A percentile compares a stretch with the other conserved stretches of the same genome.
Conservation (phyloP, 2,113 vertebrate species). For the Rhinolophus sinicus region DNA sequence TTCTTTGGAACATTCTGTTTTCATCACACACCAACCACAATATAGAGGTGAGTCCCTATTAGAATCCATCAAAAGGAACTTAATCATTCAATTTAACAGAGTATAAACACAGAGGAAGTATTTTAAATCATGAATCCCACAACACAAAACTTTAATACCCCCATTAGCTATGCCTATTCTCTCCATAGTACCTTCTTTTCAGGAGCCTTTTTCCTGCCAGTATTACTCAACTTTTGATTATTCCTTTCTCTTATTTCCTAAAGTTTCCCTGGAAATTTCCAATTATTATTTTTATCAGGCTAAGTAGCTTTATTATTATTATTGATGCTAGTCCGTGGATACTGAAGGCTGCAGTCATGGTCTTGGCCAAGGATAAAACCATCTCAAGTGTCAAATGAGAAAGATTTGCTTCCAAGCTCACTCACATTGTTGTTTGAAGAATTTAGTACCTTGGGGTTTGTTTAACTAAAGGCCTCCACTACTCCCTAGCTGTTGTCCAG, state of each 20-base stretch:
- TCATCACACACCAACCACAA: too few species aligned
- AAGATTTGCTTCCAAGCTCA: not conserved
- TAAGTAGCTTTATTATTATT: not conserved
- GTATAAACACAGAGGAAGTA: not conserved
- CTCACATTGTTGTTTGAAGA: not conserved
- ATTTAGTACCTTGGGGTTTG: not conserved
- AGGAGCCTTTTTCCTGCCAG: not conserved
- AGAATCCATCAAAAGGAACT: not conserved
- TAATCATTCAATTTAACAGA: not conserved
- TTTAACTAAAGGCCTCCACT: not conserved
- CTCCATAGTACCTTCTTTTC: not conserved
- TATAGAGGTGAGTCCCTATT: not conserved
- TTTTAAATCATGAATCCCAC: not conserved
- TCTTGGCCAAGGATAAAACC: not conserved
- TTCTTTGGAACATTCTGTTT: not conserved
- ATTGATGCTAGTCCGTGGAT: not conserved
- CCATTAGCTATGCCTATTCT: not conserved
- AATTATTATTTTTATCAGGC: not conserved
- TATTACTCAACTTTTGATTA: not conserved
- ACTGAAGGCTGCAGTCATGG: not conserved
- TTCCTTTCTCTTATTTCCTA: not conserved
- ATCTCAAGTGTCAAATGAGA: not conserved
- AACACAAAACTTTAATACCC: not conserved
- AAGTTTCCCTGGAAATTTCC: not conserved
- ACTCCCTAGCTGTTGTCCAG: too few species aligned